phyloP scores from a whole-genome alignment of 2,888 invertebrate genomes.

The Ganaspis brasiliensis region DNA sequence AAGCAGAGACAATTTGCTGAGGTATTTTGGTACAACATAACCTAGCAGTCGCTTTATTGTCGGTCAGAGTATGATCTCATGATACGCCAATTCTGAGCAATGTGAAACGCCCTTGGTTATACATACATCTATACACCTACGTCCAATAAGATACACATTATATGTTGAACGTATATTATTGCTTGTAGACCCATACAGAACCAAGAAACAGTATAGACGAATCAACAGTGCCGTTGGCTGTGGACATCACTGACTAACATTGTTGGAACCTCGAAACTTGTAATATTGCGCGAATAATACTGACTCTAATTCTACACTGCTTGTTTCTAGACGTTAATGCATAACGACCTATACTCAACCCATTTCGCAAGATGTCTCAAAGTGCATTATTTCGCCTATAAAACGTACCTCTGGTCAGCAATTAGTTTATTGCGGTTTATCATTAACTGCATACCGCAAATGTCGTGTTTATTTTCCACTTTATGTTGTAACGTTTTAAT shows the following conservation, averaged over 20 bases:
- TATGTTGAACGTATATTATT: conserved; percentile 11
- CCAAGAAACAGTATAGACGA: conserved; percentile 34
- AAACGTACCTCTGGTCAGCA: not conserved
- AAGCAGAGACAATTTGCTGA: conserved; percentile 3
- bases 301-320: conserved; percentile 14
- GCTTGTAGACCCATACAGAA: not conserved
- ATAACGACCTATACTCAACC: conserved; percentile 4
- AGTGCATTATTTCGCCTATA: not conserved
- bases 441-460: not conserved
- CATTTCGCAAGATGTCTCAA: not conserved
- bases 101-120: conserved; percentile 20
- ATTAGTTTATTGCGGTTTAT: conserved; percentile 19
- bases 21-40: conserved; percentile 11
- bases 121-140: not conserved
- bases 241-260: conserved; percentile 25
- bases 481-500: too few relatives aligned
- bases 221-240: conserved; percentile 18
- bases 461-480: not conserved
- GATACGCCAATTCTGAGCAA: conserved; percentile 19
- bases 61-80: conserved; percentile 24
- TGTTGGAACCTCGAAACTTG: conserved; percentile 35
- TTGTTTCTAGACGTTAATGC: conserved; percentile 17
- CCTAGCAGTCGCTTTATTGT: conserved; percentile 35
- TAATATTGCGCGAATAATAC: conserved; percentile 22
- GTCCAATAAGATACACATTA: conserved; percentile 27